A percentile compares a stretch with the other conserved stretches of the same genome.
These are phyloP conservation scores for Trilocha varians DNA, from an alignment of 2,888 invertebrate species.

Conservation along the genomic window DNA sequence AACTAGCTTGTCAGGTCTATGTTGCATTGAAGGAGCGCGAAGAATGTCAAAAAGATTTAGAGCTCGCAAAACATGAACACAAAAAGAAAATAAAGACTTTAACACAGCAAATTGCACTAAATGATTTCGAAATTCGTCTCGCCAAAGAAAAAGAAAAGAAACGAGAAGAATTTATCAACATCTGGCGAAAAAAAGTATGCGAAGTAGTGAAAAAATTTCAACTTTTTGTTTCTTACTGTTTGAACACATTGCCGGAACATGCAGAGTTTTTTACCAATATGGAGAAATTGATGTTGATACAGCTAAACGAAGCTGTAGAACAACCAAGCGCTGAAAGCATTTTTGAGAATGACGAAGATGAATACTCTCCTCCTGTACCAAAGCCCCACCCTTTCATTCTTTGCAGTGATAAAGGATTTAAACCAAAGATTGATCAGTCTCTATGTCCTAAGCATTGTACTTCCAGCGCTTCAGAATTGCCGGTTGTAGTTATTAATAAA, in stretches of 20 bases:
- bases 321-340: conserved; percentile 40
- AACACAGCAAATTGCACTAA: conserved; percentile 28
- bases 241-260: conserved; percentile 49
- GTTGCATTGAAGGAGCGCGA: conserved; percentile 57
- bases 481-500: conserved; percentile 53
- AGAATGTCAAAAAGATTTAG: conserved; percentile 36
- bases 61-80: conserved; percentile 31
- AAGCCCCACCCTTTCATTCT: conserved; percentile 48
- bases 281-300: conserved; percentile 57
- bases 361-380: conserved; percentile 32
- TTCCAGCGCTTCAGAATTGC: conserved; percentile 44
- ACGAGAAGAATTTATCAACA: conserved; percentile 28
- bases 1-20: conserved; percentile 59
- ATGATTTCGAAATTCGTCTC: conserved; percentile 39
- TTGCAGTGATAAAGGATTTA: conserved; percentile 44
- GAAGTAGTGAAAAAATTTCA: conserved; percentile 56
- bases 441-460: conserved; percentile 47
- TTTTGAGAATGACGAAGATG: conserved; percentile 30
- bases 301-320: conserved; percentile 41
- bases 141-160: conserved; percentile 36
- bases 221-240: conserved; percentile 46
- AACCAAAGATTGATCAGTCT: conserved; percentile 31
- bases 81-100: conserved; percentile 37
- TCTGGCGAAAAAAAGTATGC: conserved; percentile 55
- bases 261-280: conserved; percentile 60